These are phyloP conservation scores for Macaca fascicularis DNA, from an alignment of 2,113 vertebrate genomes.

Conservation along the genomic window T2T-MFA8v1.1 NC_088385.1:66687001-66687500, in stretches of 20 bases:
- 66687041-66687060: not conserved
- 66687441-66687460: not conserved
- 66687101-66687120: not conserved
- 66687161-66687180: no score
- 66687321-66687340: not conserved
- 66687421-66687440: not conserved
- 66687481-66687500: not conserved
- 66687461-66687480: not conserved
- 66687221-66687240: not conserved
- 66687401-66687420: not conserved
- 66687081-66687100: not conserved
- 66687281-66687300: not conserved
- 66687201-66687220: not conserved
- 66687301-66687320: not conserved
- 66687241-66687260: not conserved
- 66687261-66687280: not conserved
- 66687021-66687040: not conserved
- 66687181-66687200: not conserved
- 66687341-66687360: not conserved
- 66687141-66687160: no score
- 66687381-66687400: not conserved
- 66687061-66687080: not conserved
- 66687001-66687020: not conserved
- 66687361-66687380: not conserved
- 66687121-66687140: no score